Percentiles rank a stretch among this genome's conserved stretches.
Evolutionary conservation across 1,140 invertebrate genomes (phyloP).

Genomic region (Bombus affinis): DNA sequence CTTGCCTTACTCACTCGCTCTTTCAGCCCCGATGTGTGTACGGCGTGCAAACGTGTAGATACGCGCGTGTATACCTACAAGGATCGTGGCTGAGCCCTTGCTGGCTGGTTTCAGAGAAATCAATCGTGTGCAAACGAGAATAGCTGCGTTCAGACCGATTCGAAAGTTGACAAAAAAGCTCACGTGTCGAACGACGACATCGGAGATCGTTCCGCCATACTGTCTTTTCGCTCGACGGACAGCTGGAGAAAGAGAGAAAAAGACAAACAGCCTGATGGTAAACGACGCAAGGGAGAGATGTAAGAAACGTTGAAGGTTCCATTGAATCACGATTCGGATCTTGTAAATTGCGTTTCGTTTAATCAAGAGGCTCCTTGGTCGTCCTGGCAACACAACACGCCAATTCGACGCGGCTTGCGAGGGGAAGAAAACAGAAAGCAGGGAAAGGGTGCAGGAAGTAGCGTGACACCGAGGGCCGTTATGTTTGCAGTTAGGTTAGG

Average conservation of each 20-base stretch:
- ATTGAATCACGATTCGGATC: neutral
- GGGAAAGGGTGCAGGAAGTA: slow-evolving; percentile 15
- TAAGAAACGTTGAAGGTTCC: neutral
- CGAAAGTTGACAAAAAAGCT: slow-evolving; percentile 38
- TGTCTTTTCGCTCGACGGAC: neutral
- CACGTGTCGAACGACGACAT: slow-evolving; percentile 12
- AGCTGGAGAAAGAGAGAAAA: neutral
- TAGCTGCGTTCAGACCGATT: slow-evolving; percentile 15
- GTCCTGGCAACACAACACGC: slow-evolving; percentile 51
- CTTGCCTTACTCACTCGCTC: slow-evolving; percentile 17
- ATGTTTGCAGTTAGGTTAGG: slow-evolving; percentile 42
- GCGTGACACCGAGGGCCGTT: slow-evolving; percentile 47
- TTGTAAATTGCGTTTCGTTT: slow-evolving; percentile 33
- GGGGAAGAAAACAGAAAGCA: neutral
- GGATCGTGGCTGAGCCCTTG: slow-evolving; percentile 34
- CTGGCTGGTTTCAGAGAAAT: slow-evolving; percentile 40
- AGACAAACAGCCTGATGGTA: neutral
- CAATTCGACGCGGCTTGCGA: neutral
- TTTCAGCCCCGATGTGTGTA: slow-evolving; percentile 23
- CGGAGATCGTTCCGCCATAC: neutral
- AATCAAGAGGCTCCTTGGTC: slow-evolving; percentile 51
- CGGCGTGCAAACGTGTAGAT: slow-evolving; percentile 18
- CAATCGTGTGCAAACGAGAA: slow-evolving; percentile 44
- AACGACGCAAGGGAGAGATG: too few species aligned
- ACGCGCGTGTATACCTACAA: slow-evolving; percentile 30